Evolutionary conservation across 2,888 invertebrate genomes (phyloP).

Genomic region (Chesias legatella): DNA sequence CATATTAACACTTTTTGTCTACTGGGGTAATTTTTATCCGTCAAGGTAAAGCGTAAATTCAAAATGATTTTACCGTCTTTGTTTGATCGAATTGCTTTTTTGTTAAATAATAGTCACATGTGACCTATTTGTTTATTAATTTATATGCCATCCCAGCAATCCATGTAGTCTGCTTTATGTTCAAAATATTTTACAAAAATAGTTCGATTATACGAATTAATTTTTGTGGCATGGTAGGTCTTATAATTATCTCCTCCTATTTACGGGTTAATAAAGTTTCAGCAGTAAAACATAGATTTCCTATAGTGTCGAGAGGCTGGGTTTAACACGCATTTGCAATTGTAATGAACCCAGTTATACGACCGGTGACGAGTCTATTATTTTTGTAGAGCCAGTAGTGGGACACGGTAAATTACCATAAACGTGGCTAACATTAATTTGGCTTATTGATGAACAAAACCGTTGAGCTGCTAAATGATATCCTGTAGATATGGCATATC

Average conservation of each 20-base stretch:
- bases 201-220: too few species aligned
- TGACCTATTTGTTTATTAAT: too few species aligned
- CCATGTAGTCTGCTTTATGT: too few species aligned
- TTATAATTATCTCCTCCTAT: background rate
- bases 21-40: background rate
- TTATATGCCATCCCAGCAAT: too few species aligned
- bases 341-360: slow-evolving; percentile 48
- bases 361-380: slow-evolving; percentile 55
- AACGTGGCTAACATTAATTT: slow-evolving; percentile 56
- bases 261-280: background rate
- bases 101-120: too few species aligned
- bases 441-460: slow-evolving; percentile 46
- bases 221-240: too few species aligned
- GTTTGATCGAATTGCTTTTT: too few species aligned
- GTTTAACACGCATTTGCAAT: slow-evolving; percentile 46
- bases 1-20: too few species aligned
- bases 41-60: too few species aligned
- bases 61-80: too few species aligned
- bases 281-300: slow-evolving; percentile 27
- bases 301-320: slow-evolving; percentile 31
- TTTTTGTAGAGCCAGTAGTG: slow-evolving; percentile 46
- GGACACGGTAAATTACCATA: slow-evolving; percentile 48
- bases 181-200: too few species aligned
- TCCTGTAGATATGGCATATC: slow-evolving; percentile 23
- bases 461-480: slow-evolving; percentile 4